Conservation (phyloP, 92 coral and sea anemone genomes). For the Muricea muricata region DNA sequence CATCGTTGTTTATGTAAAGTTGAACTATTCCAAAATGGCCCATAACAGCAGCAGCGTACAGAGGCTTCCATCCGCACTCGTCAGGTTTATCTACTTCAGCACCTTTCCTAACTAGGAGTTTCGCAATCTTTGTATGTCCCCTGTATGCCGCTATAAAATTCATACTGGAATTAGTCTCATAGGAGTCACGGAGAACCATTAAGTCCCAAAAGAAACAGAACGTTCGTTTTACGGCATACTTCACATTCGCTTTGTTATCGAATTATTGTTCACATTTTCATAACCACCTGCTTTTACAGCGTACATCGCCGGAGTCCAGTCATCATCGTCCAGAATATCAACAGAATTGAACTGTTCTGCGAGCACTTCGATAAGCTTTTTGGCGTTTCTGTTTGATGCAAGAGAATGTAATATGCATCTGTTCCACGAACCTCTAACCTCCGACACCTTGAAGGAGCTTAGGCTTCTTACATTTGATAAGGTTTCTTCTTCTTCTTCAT, state of each 20-base stretch:
- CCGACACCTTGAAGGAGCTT: constrained; percentile 23
- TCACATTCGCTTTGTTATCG: constrained; percentile 56
- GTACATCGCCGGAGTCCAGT: constrained; percentile 72
- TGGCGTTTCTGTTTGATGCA: constrained; percentile 52
- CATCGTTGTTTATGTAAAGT: constrained; percentile 54
- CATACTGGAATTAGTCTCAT: constrained; percentile 22
- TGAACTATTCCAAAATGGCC: constrained; percentile 65
- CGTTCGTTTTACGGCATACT: constrained; percentile 36
- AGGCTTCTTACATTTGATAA: background rate
- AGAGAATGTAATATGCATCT: constrained; percentile 58
- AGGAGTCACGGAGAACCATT: background rate
- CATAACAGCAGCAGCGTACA: constrained; percentile 67
- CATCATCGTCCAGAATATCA: constrained; percentile 49
- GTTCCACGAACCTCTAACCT: constrained; percentile 1
- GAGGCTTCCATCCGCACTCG: constrained; percentile 52
- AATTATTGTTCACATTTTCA: constrained; percentile 59
- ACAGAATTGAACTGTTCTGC: constrained; percentile 48
- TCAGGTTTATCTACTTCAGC: constrained; percentile 28
- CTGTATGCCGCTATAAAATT: constrained; percentile 66
- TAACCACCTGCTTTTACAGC: constrained; percentile 71
- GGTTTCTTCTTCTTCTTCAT: background rate
- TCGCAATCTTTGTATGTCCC: constrained; percentile 64
- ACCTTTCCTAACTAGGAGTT: constrained; percentile 51
- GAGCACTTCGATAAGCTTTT: constrained; percentile 43
- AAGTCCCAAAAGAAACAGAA: background rate